phyloP scores from a whole-genome alignment of 2,797 vertebrate genomes.

The Borostomias antarcticus region DNA sequence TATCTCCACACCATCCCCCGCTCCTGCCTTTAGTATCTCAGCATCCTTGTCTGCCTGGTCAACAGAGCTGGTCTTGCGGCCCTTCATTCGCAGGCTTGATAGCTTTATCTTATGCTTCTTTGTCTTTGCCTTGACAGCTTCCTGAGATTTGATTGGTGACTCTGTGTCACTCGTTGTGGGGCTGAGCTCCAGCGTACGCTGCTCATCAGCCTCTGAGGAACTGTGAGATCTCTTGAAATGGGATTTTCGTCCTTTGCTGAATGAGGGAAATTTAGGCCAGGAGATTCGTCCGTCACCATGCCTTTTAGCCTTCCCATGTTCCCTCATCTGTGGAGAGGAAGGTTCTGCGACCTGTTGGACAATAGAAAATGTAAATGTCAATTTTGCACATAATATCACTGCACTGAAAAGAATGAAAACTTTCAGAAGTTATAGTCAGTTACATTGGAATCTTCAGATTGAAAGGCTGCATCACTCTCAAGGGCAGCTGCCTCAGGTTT shows the following conservation, averaged over 20 bases:
- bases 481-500: slow-evolving; percentile 58
- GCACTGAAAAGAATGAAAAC: slow-evolving; percentile 13
- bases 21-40: slow-evolving; percentile 49
- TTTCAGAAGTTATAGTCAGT: slow-evolving; percentile 39
- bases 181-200: slow-evolving; percentile 79
- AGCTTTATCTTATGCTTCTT: slow-evolving; percentile 80
- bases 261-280: slow-evolving; percentile 93
- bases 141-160: slow-evolving; percentile 77
- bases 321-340: slow-evolving; percentile 71
- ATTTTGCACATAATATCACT: not conserved
- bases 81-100: slow-evolving; percentile 76
- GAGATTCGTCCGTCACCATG: slow-evolving; percentile 87
- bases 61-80: slow-evolving; percentile 78
- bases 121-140: slow-evolving; percentile 72
- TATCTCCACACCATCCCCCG: slow-evolving; percentile 48
- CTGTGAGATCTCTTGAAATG: slow-evolving; percentile 90
- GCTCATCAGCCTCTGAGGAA: slow-evolving; percentile 91
- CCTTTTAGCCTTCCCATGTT: slow-evolving; percentile 78
- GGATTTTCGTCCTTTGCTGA: slow-evolving; percentile 78
- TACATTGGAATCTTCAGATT: slow-evolving; percentile 67
- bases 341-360: slow-evolving; percentile 69
- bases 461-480: slow-evolving; percentile 58
- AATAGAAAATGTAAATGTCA: slow-evolving; percentile 41
- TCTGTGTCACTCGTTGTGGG: slow-evolving; percentile 89
- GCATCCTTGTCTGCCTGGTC: slow-evolving; percentile 63